Base-by-base conservation (phyloP, 2,888 invertebrate genomes). In the Trileptium ribeirensis region DNA sequence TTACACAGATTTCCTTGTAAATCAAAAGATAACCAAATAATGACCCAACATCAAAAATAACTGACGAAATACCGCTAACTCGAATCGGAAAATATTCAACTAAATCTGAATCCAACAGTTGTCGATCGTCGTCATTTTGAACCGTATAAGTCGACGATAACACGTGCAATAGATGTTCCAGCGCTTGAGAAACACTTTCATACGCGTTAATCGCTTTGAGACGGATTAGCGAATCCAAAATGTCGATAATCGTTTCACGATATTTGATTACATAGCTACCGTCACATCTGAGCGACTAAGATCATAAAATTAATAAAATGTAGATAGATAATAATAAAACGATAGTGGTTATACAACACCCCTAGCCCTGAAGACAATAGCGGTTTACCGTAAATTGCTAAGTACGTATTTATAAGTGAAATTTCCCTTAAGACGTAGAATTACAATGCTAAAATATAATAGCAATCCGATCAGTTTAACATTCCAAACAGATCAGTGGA, bases 161-260 rank as follows among this genome's bases (percentile, higher is more conserved):
- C 24, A 89, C 87, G 86, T 79, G 92, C 90, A 84, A 89, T 87
- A 85, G 92, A 89, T 92, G 90, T 79, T 91, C 90, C 1, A 95
- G 89, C 78, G 93, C 90, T 70, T 91, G 91, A 36, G 92, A 91
- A 0, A 93, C 92, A 74, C 93, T 90, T 70, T 91, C 90, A 83
- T 92, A 91, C 0, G 93, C 93, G 83, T 93, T 92, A 79, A 92
- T 91, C 75, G 93, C 92, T 84, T 92, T 92, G 81, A 95, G 90
- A 83, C 92, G 92, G 39, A 94, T 88, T 8, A 93, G 92, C 78
- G 92, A 91, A 85, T 94, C 92, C 79, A 96, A 88, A n/a, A 95
- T 91, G 0, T 91, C 90, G 33, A 91, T 87, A 8, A 95, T 88
- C 31, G 91, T 89, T 3, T 92, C 92, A 79, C 93, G 90, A 87